Evolutionary conservation across 2,113 vertebrate genomes (phyloP), one percentile per base, ranked within the genome.

Genomic region (Pituophis catenifer): DNA sequence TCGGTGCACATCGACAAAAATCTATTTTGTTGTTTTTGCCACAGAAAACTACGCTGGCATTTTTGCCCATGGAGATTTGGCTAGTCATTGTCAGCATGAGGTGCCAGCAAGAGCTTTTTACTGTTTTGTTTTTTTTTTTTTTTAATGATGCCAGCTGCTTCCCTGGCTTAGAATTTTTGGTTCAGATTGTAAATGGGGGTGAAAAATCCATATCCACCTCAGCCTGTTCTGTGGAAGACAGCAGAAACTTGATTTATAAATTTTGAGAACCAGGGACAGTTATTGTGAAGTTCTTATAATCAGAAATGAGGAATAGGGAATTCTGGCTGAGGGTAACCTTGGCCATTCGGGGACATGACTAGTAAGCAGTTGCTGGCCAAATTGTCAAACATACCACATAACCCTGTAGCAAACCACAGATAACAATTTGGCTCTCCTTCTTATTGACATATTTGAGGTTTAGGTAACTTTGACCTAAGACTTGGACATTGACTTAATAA

Each of bases 121-220:
- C 96, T 97, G 96, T 93, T 24, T 38, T 81, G 33, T 81, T 81
- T 81, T 81, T 17, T 87, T 50, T 50, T 88, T 54, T 48, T 98
- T 98, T 98, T 98, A 97, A 98, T 97, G 97, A 97, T 97, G 98
- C 98, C 98, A 98, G 98, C 97, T 98, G 98, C 98, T 98, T 98
- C 98, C 97, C 97, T 98, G 98, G 97, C 98, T 98, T 95, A 94
- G 65, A 86, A 97, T 97, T 97, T 98, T 96, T 98, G 98, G 98
- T 98, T 98, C 97, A 97, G 97, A 97, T 98, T 98, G 97, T 97
- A 98, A 98, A 98, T 97, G 97, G 97, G 97, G 98, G 97, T 96
- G 97, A 98, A 97, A 97, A 97, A 98, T 98, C 97, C 97, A 90
- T 97, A 97, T 98, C 97, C 95, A 98, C 96, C 97, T 94, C 95